Conservation (phyloP, 2,113 vertebrate genomes). For the Rhabdomys dilectus region DNA sequence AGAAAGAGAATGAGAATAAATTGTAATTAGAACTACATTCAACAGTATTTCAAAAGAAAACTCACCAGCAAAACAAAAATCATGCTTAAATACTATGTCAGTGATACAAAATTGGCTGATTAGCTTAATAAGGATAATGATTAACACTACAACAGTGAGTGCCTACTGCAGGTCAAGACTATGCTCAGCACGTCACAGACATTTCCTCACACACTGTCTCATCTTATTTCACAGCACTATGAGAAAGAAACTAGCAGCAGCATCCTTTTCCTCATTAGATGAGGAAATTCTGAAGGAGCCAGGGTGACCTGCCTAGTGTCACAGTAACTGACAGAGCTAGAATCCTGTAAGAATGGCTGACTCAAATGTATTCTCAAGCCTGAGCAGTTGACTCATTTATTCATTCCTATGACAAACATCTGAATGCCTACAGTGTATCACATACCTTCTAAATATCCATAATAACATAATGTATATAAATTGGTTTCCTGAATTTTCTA, state of each 20-base stretch:
- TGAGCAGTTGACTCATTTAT: not conserved
- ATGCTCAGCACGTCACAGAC: not conserved
- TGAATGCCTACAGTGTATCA: not conserved
- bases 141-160: not conserved
- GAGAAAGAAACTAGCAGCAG: not conserved
- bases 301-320: not conserved
- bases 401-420: not conserved
- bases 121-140: conserved; percentile 44
- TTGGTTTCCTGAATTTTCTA: not conserved
- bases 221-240: conserved; percentile 35
- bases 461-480: not conserved
- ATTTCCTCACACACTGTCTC: conserved; percentile 51
- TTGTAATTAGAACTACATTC: conserved; percentile 10
- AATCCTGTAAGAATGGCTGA: not conserved
- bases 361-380: not conserved
- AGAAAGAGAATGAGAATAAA: not conserved
- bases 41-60: conserved; percentile 51
- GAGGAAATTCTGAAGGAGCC: conserved; percentile 3
- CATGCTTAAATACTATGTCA: conserved; percentile 11
- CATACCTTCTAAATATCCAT: not conserved
- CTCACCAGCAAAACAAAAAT: not conserved
- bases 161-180: not conserved
- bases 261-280: conserved; percentile 52
- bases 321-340: not conserved
- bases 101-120: not conserved